Evolutionary conservation across 2,113 vertebrate genomes (phyloP), one percentile per base, ranked within the genome.

Genomic region (Centropristis striata): DNA sequence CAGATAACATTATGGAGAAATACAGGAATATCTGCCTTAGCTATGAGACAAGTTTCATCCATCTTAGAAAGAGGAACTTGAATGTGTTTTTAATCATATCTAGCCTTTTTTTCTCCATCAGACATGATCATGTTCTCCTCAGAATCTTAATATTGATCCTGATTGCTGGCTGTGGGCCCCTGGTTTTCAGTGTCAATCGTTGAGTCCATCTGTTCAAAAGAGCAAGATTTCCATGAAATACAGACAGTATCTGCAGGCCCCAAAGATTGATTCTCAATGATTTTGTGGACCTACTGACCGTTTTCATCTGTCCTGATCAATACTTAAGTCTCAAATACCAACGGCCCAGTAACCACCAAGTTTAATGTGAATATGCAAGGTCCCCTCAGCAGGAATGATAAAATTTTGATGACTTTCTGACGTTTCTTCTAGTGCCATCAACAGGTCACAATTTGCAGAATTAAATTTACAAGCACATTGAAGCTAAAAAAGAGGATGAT

Each of bases 281-380:
- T 66, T 72, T 71, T 59, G 16, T 6, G 42, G 65, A 80, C 54
- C 44, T 10, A 4, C 14, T 72, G 61, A 78, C 67, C 60, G n/a
- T n/a, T 55, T 61, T 64, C 39, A 73, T 73, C 68, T 77, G 61
- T 28, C 36, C 23, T 27, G 39, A 87, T 80, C 67, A 73, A 75
- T 64, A 50, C 13, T 59, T 23, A 11, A 3, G 49, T 58, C 4
- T 15, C 4, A 57, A 21, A 36, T 20, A 49, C 8, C n/a, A 42
- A 32, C 36, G n/a, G 3, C 18, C 20, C 23, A 2, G 49, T 32
- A 42, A 47, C 25, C 6, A 25, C 32, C 23, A 57, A 12, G 49
- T 63, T 13, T 20, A 28, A 61, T 47, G 46, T 53, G 42, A 32
- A 55, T 57, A 67, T 39, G 16, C 14, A 28, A 51, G 14, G 5